Evolutionary conservation across 1,140 invertebrate species (phyloP), one percentile per base, ranked within the genome.

Genomic region (Philotrypesis tridentata): DNA sequence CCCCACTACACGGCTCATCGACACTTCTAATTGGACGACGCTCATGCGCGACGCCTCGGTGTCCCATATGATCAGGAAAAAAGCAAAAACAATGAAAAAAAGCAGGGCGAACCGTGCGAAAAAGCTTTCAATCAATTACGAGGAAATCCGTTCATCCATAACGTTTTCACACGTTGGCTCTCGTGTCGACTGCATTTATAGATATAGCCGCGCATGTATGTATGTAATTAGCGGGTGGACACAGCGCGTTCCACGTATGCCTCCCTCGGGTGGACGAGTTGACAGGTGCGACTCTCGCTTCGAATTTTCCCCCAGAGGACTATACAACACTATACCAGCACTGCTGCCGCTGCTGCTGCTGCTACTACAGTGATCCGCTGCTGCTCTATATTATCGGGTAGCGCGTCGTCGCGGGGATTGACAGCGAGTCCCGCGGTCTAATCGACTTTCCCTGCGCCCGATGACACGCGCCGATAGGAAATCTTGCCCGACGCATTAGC

Each of bases 91-190:
- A 43, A 43, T 2, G 12, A 43, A 43, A 14, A 43, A 11, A 43
- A 43, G 1, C 6, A 43, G 5, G 17, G 14, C 14, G 48, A 21
- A 55, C 6, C 21, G 48, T 3, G 25, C 8, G 23, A 65, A 65
- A 65, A 29, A 65, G 61, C 61, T 65, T 29, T 65, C 63, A 29
- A 65, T 65, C 63, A 65, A 65, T 65, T 65, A 29, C 27, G n/a
- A 11, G 63, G 0, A 27, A 65, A 65, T 25, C 48, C 48, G 21
- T 1, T 55, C 5, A n/a, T 55, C 48, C 48, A 12, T 43, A 11
- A 43, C 40, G 40, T 55, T n/a, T 55, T 55, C 48, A 17, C 48
- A 4, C 40, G 17, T 11, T 14, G 48, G 17, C 21, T 55, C 48
- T 55, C 48, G 48, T 21, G 21, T 17, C 21, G 48, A 5, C 33